Base-by-base conservation (phyloP, 1,140 invertebrate species). In the Hydropsyche tenuis region DNA sequence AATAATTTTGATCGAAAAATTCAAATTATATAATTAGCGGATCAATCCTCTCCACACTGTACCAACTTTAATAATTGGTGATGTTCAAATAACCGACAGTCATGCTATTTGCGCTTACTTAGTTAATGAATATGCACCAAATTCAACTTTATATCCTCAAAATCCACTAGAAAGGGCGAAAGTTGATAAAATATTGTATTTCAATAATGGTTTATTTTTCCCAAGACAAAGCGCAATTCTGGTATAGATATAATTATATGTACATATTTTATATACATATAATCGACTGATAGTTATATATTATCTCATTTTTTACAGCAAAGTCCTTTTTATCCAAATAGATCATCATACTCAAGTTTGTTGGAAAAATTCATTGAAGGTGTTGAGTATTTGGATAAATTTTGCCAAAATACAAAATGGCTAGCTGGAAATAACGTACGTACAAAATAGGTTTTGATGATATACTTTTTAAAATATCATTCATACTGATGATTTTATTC, bases 41-140 rank as follows among this genome's bases (percentile, higher is more conserved):
- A 12, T 77, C 2, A 77, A 77, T 46, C 76, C 76, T 12, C 3
- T 75, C 6, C 23, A 68, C n/a, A 18, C 45, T 48, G 56, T 77
- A 5, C 76, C 76, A n/a, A 64, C 45, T 6, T 27, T 77, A 25
- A 6, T 30, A 2, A 63, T 75, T 45, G 72, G 43, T 14, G 53
- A 73, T 0, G 20, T 75, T 11, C 27, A 22, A 11, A 37, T 77
- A 5, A 60, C 45, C 11, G 76, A 77, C 42, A 77, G 76, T 42
- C 76, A 77, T 66, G 74, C 73, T 9, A 77, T 77, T 9, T 63
- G 48, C 51, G 12, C 62, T 16, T 77, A 77, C 42, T 30, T 77
- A 23, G 62, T 71, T 12, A 64, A 75, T 64, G 16, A 27, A 12
- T 75, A 71, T 30, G 25, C 37, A 14, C 68, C 68, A 0, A 53